Evolutionary conservation across 2,113 vertebrate species (phyloP), one percentile per base, ranked within the genome.

Genomic region (Miniopterus natalensis): DNA sequence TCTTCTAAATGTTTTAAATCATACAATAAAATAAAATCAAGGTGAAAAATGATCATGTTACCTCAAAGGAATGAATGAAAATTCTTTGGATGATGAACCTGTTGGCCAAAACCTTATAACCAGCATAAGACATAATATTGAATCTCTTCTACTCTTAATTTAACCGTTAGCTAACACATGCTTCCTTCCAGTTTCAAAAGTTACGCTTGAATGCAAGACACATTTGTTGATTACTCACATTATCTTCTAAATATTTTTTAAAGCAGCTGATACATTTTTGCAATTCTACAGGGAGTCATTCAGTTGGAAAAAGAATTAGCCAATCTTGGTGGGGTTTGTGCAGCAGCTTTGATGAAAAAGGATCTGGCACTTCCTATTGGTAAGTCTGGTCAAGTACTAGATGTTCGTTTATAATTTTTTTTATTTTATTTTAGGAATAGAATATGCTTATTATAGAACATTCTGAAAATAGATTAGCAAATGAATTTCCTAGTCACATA

Each of bases 301-400:
- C 99, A 99, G 94, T 98, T 99, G 81, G 99, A 99, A 97, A 99
- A 99, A 97, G 99, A 99, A 97, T 90, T 99, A 96, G 99, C 99
- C 21, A 99, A 99, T 97, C 98, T 99, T 78, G 99, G 99, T 94
- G 99, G 99, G 61, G 99, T 99, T 66, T 99, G 99, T 98, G 99
- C 99, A 73, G 99, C 99, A 88, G 99, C 99, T 89, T 98, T 99
- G 87, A 99, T 99, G 99, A 99, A 99, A 98, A 99, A 99, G 97
- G 99, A 99, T 93, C 97, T 99, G 92, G 99, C 99, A 0, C 99
- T 99, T 96, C 99, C 99, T 61, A 98, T 99, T 98, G 99, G 99
- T 99, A 98, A 98, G 97, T 96, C 17, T 90, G 83, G 5, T 95
- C 49, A 77, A 59, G 31, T 45, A 86, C 6, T 45, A 51, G 74